Evolutionary conservation across 1,140 invertebrate genomes (phyloP), one percentile per base, ranked within the genome.

Genomic region (Batillaria attramentaria): DNA sequence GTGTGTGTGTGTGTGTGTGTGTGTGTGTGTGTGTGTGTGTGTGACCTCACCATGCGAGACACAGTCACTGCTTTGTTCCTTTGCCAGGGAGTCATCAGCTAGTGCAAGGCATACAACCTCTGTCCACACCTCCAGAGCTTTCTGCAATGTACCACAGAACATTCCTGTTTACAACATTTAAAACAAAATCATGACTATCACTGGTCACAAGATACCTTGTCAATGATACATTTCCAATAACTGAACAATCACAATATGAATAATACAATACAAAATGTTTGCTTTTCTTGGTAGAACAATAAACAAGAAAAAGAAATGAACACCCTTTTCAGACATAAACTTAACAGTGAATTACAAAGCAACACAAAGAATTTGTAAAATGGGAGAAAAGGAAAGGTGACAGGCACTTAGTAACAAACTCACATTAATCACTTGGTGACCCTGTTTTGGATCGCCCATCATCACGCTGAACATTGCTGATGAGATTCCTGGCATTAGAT

Each of bases 401-500:
- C 65, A 37, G 33, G n/a, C 6, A 35, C 8, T 37, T 37, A 66
- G 62, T 39, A 46, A 46, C 39, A 73, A 1, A 66, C 80, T 70
- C 28, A 81, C 88, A 60, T 78, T 72, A 28, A 85, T 84, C 8
- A 89, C 84, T 62, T 77, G 79, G 42, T 87, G 87, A 72, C 89
- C 89, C 78, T 90, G 89, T 68, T 87, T 88, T 1, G 80, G 70
- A 72, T 89, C 87, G 20, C 88, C 87, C 35, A 83, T 88, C 16
- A 88, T 84, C 6, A 90, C 79, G 43, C 82, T 82, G 74, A 82
- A 80, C 69, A 89, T 73, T 4, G 84, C 84, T 28, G 86, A 87
- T 10, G 86, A 83, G 42, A 90, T 85, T 13, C 89, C 87, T 78
- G 89, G 89, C 41, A 90, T 79, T 65, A 89, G 87, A 24, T 85